phyloP scores from a whole-genome alignment of 1,140 invertebrate species.

The Linepithema humile region DNA sequence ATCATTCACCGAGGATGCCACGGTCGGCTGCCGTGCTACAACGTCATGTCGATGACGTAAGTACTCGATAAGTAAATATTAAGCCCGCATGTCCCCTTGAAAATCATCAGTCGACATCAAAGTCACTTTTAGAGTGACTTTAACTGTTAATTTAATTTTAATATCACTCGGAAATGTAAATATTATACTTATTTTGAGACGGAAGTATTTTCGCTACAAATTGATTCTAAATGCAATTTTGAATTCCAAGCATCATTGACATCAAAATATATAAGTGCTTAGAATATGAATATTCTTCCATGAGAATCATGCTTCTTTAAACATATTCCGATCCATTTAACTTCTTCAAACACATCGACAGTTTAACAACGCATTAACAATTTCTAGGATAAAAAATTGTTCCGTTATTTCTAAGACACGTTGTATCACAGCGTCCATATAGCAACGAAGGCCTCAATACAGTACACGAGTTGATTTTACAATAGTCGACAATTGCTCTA shows the following conservation, averaged over 20 bases:
- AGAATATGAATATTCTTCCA: too few species aligned
- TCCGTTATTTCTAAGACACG: background rate
- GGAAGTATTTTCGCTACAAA: background rate
- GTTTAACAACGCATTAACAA: background rate
- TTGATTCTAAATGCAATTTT: background rate
- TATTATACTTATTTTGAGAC: background rate
- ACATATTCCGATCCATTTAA: too few species aligned
- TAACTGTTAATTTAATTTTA: background rate
- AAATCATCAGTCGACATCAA: background rate
- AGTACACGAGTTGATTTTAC: background rate
- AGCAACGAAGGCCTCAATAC: too few species aligned
- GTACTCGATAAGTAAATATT: slow-evolving; percentile 32
- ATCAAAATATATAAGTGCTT: too few species aligned
- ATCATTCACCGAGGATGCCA: slow-evolving; percentile 76
- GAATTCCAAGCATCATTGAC: background rate
- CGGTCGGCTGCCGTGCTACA: slow-evolving; percentile 59
- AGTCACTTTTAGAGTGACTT: background rate
- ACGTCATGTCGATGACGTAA: slow-evolving; percentile 58
- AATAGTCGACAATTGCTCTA: background rate
- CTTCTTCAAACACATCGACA: background rate
- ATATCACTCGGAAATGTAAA: background rate
- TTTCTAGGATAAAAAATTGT: too few species aligned
- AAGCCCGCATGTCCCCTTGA: background rate
- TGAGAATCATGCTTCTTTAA: too few species aligned
- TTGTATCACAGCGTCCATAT: too few species aligned